Conservation (phyloP, 2,113 vertebrate genomes). For the Myotis lucifugus region DNA sequence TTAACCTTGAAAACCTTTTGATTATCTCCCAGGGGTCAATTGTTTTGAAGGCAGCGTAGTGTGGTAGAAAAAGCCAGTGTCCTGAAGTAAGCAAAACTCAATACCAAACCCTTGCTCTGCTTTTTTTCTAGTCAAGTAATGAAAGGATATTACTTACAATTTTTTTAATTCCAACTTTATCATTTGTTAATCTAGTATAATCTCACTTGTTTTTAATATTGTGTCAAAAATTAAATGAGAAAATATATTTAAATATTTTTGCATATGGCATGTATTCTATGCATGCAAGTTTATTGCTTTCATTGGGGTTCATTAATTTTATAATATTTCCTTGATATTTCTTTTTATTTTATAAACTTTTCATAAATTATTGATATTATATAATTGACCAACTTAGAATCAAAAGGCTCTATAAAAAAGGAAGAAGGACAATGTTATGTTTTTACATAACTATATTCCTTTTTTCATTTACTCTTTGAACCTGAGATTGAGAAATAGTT, state of each 20-base stretch:
- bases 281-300: background rate
- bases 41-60: background rate
- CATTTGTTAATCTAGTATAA: background rate
- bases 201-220: background rate
- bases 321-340: background rate
- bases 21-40: conserved; percentile 3
- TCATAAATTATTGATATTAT: background rate
- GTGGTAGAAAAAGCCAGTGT: background rate
- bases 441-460: background rate
- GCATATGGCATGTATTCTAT: background rate
- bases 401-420: background rate
- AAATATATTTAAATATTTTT: background rate
- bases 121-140: background rate
- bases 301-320: background rate
- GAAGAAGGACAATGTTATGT: background rate
- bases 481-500: background rate
- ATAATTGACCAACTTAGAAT: background rate
- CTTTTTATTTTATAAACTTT: background rate
- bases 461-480: conserved; percentile 39
- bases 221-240: background rate
- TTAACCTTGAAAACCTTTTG: conserved; percentile 54
- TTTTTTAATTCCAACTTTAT: background rate
- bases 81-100: background rate
- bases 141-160: background rate
- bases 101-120: background rate